These are phyloP conservation scores for Archaeoteleia sp. DNA, from an alignment of 2,888 invertebrate species.

Conservation along the genomic window DNA sequence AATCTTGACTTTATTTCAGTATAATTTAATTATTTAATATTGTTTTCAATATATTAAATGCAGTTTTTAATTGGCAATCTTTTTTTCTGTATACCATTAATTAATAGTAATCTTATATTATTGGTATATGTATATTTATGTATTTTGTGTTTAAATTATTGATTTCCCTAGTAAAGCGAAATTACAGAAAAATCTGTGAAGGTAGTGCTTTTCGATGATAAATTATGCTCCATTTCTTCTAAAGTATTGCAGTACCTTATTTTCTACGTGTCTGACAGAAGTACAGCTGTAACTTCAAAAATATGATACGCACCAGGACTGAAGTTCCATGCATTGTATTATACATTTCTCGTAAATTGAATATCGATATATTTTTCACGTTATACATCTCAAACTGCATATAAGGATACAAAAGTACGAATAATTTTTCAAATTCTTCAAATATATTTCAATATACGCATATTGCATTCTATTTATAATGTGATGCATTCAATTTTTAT, in stretches of 20 bases:
- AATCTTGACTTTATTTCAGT: too few species aligned
- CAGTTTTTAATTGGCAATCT: too few species aligned
- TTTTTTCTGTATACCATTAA: too few species aligned
- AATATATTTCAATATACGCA: conserved; percentile 21
- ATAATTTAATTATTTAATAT: too few species aligned
- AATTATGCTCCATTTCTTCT: conserved; percentile 30
- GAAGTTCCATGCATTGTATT: conserved; percentile 41
- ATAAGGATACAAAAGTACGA: conserved; percentile 32
- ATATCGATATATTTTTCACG: conserved; percentile 46
- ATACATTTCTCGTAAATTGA: conserved; percentile 46
- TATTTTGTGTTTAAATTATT: too few species aligned
- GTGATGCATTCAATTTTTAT: neutral
- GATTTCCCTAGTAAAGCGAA: too few species aligned
- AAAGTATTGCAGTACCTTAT: conserved; percentile 29
- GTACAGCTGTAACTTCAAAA: conserved; percentile 43
- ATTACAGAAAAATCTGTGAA: neutral
- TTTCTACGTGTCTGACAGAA: conserved; percentile 40
- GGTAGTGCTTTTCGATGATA: conserved; percentile 14
- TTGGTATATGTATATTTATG: neutral
- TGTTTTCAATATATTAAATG: too few species aligned
- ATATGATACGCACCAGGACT: conserved; percentile 43
- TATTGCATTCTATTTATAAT: neutral
- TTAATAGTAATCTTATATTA: neutral
- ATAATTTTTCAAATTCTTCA: conserved; percentile 46
- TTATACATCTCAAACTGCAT: conserved; percentile 25